These are phyloP conservation scores for Drosophila erecta DNA, from an alignment of 1,140 invertebrate species.

Conservation along the genomic window DNA sequence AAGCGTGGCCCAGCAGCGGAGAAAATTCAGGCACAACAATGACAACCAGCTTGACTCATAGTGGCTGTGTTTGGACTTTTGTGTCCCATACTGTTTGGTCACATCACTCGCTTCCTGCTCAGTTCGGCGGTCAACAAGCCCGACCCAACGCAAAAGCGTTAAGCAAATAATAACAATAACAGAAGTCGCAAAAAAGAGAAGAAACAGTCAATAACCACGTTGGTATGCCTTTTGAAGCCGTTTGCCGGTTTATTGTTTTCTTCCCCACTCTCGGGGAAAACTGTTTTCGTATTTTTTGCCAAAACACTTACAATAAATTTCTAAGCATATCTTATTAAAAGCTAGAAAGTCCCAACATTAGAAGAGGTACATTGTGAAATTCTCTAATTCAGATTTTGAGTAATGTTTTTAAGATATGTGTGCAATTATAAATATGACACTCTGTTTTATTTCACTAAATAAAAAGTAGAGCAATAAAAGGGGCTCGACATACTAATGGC, in stretches of 20 bases:
- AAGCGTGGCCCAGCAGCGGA: constrained; percentile 57
- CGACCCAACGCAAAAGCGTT: constrained; percentile 49
- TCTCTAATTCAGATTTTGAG: too few species aligned
- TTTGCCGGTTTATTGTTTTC: constrained; percentile 49
- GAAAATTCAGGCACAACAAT: constrained; percentile 20
- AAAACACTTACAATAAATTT: constrained; percentile 23
- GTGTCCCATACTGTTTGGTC: constrained; percentile 14
- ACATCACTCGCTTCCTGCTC: constrained; percentile 32
- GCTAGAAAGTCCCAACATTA: neutral
- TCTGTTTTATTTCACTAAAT: too few species aligned
- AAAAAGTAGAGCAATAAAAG: too few species aligned
- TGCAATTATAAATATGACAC: too few species aligned
- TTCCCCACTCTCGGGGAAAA: constrained; percentile 47
- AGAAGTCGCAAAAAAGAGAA: constrained; percentile 19
- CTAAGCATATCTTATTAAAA: neutral
- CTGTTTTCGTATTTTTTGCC: constrained; percentile 54
- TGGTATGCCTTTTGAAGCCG: constrained; percentile 71
- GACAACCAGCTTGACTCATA: constrained; percentile 67
- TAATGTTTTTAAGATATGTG: too few species aligned
- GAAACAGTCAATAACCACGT: constrained; percentile 78
- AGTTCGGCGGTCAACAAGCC: constrained; percentile 38
- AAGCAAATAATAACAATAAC: constrained; percentile 48
- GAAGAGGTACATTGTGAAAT: too few species aligned
- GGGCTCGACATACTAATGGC: too few species aligned
- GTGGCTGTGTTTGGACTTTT: constrained; percentile 20